A percentile compares a stretch with the other conserved stretches of the same genome.
These are phyloP conservation scores for Copsychus sechellarum DNA, from an alignment of 2,113 vertebrate genomes.

Conservation along the genomic window DNA sequence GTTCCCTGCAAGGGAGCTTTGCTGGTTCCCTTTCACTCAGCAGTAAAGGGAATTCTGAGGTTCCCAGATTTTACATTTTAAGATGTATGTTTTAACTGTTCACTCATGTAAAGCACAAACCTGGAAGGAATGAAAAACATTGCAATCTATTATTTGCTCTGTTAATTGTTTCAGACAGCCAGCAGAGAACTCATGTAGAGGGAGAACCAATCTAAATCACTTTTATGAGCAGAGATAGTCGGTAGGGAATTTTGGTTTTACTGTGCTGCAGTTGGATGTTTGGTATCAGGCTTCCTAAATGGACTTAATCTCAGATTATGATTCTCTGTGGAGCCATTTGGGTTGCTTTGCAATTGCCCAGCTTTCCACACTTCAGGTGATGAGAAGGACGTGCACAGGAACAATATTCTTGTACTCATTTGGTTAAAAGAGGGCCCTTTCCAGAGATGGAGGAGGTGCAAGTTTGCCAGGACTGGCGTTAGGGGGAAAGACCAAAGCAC, in stretches of 20 bases:
- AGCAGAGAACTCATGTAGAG: not conserved
- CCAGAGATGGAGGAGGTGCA: not conserved
- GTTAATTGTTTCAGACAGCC: slow-evolving; percentile 45
- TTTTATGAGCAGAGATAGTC: slow-evolving; percentile 51
- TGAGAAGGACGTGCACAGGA: not conserved
- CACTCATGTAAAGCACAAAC: not conserved
- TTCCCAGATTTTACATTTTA: not conserved
- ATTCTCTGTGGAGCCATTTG: slow-evolving; percentile 37
- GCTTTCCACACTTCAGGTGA: slow-evolving; percentile 48
- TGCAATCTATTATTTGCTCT: slow-evolving; percentile 42
- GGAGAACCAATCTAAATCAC: slow-evolving; percentile 49
- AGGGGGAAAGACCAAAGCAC: not conserved
- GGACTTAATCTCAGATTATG: slow-evolving; percentile 50
- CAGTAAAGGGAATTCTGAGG: not conserved
- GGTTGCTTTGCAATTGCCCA: slow-evolving; percentile 11
- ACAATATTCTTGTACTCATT: not conserved
- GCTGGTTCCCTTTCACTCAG: not conserved
- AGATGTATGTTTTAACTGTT: not conserved
- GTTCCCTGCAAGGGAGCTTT: not conserved
- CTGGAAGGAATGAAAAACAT: slow-evolving; percentile 36
- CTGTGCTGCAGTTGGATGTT: slow-evolving; percentile 15
- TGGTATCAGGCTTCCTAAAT: slow-evolving; percentile 47
- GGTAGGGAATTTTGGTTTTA: slow-evolving; percentile 43
- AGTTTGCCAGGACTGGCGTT: not conserved
- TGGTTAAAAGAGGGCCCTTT: not conserved